Base-by-base conservation (phyloP, 2,888 invertebrate species). In the Disparrhopalites patrizii region DNA sequence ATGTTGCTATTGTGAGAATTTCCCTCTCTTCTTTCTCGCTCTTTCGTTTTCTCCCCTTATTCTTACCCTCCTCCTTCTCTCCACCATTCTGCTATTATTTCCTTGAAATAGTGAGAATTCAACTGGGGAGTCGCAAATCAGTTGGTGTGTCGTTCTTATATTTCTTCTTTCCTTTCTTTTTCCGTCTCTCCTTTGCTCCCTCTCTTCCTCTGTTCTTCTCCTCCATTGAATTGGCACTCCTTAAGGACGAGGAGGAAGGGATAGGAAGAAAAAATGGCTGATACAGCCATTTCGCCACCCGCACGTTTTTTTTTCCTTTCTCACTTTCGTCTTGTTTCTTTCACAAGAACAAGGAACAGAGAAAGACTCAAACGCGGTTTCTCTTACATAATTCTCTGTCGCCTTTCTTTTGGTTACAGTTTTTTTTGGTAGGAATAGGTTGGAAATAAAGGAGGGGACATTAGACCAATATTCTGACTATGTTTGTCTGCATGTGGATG, bases 61-160 rank as follows among this genome's bases (percentile, higher is more conserved):
- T n/a, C n/a, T n/a, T n/a, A n/a, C n/a, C n/a, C n/a, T n/a, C n/a
- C n/a, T n/a, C n/a, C n/a, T n/a, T n/a, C n/a, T n/a, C n/a, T n/a
- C n/a, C n/a, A n/a, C n/a, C n/a, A n/a, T n/a, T n/a, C n/a, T n/a
- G n/a, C n/a, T n/a, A n/a, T n/a, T n/a, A 47, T 47, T 23, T 47
- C 47, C 18, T 47, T 47, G 57, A 64, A 64, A 64, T 56, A 55
- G 25, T 50, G 15, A 40, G 58, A 61, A 61, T 30, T 61, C 47
- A 61, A 61, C 60, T 61, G 50, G 69, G 69, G 69, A 69, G 61
- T 69, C 69, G 66, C 69, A 69, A 69, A 69, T 69, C 69, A 69
- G 67, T 67, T 67, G 61, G 57, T 51, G 56, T 66, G 57, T 61
- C 62, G 23, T 55, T 57, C 47, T 56, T 40, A 31, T 55, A 52